Base-by-base conservation (phyloP, 1,140 invertebrate species). In the Amyelois transitella region DNA sequence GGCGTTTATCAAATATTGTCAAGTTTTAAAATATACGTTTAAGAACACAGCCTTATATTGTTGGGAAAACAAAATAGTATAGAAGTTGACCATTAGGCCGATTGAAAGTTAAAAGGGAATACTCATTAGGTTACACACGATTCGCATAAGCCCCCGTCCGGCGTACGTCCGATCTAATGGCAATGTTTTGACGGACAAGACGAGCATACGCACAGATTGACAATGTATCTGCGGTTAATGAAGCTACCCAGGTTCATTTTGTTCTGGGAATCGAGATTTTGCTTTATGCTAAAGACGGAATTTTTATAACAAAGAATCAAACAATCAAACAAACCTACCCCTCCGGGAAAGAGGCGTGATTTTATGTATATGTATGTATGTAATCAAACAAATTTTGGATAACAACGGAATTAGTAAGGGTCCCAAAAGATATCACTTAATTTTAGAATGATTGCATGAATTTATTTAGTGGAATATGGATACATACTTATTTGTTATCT, bases 111-210 rank as follows among this genome's bases (percentile, higher is more conserved):
- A 6, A 2, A 28, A 28, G 25, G 7, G 7, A 12, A 38, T 43
- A 45, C 51, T 43, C 38, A 53, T 45, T 53, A 45, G 51, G 18
- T 54, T 54, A 21, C 21, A 54, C 44, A 32, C 43, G 52, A 54
- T 45, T 32, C 43, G 43, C 52, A 44, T 54, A 48, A 47, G 22
- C 43, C 44, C 8, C 20, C 45, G 45, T 48, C 45, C 43, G 28
- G 17, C 24, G 32, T 21, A 43, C 38, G 38, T 51, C 17, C 12
- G 25, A 28, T 59, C 57, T 54, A 63, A 61, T 55, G 57, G 55
- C 32, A 47, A 52, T 56, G 65, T 69, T 69, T 72, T 69, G 69
- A 72, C 54, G 60, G 70, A 64, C 70, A 63, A 55, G 63, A 60
- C 63, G 25, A 56, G 24, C 43, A 59, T 60, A 63, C 59, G 66